Conservation (phyloP, 2,888 invertebrate genomes). For the Apotomis capreana region DNA sequence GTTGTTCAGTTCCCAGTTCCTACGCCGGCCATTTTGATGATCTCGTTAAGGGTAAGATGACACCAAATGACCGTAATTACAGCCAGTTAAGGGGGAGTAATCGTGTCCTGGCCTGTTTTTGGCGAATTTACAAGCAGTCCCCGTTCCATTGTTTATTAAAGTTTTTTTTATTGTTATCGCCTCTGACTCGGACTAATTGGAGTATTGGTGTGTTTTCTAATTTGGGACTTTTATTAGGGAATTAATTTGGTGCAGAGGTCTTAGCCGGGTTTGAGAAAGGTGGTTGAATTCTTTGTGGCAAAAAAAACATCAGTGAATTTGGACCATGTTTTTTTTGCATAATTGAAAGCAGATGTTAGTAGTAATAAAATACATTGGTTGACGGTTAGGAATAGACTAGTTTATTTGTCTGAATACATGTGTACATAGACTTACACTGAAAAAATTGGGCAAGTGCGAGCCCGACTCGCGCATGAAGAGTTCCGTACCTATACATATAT, state of each 20-base stretch:
- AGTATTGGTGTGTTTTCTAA: conserved; percentile 46
- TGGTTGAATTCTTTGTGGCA: too few relatives aligned
- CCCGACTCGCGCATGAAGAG: too few relatives aligned
- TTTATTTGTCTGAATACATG: too few relatives aligned
- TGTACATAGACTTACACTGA: too few relatives aligned
- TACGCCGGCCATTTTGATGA: conserved; percentile 44
- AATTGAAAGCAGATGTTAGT: too few relatives aligned
- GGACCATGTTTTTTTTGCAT: too few relatives aligned
- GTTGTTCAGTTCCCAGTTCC: conserved; percentile 18
- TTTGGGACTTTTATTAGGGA: conserved; percentile 25
- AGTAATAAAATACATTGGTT: too few relatives aligned
- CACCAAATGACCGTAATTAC: conserved; percentile 80
- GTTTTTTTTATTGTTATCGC: conserved; percentile 65
- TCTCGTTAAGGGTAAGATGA: conserved; percentile 79
- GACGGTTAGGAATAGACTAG: too few relatives aligned
- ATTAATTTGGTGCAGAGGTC: background rate
- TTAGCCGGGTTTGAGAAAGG: background rate
- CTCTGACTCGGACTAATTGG: conserved; percentile 55
- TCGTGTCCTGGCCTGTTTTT: conserved; percentile 63
- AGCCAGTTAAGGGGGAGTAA: conserved; percentile 72
- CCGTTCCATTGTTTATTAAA: conserved; percentile 74
- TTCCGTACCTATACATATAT: too few relatives aligned
- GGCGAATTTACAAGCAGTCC: conserved; percentile 69
- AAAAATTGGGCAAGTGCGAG: too few relatives aligned
- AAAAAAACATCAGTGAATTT: too few relatives aligned